These are phyloP conservation scores for Lepisosteus oculatus DNA, from an alignment of 2,113 vertebrate genomes.

Conservation along the genomic window DNA sequence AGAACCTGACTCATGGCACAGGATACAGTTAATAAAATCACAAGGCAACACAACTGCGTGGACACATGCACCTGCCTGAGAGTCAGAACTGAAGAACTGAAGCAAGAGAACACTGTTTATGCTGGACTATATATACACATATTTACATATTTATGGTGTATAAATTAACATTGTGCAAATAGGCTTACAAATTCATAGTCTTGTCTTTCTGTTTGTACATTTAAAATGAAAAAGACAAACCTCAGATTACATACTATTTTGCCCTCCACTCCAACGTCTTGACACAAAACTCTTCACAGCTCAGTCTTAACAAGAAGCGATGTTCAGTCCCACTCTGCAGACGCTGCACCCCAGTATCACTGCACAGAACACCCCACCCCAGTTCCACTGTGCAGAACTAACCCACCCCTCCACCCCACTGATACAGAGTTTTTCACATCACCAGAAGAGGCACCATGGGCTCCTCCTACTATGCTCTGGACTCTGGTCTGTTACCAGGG, in stretches of 20 bases:
- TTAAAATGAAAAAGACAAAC: constrained; percentile 21
- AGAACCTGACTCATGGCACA: neutral
- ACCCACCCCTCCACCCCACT: too few species aligned
- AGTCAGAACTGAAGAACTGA: neutral
- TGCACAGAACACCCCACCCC: constrained; percentile 42
- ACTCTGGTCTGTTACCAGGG: too few species aligned
- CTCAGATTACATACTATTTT: too few species aligned
- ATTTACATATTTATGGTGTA: constrained; percentile 32
- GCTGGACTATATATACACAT: constrained; percentile 24
- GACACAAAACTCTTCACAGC: neutral
- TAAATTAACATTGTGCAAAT: constrained; percentile 39
- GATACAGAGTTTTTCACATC: too few species aligned
- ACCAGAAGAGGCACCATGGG: too few species aligned
- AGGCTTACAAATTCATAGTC: constrained; percentile 15
- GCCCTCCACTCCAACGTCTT: too few species aligned
- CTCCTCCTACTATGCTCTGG: too few species aligned
- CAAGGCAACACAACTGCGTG: constrained; percentile 6
- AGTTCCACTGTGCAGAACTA: too few species aligned
- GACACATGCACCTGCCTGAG: neutral
- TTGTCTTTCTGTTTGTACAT: constrained; percentile 16
- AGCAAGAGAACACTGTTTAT: constrained; percentile 17
- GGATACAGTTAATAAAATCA: constrained; percentile 5
- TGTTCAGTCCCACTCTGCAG: constrained; percentile 11
- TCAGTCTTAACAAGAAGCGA: constrained; percentile 32
- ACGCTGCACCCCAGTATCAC: constrained; percentile 8